phyloP scores from a whole-genome alignment of 2,888 invertebrate species.

The Gandaritis pyraliata region DNA sequence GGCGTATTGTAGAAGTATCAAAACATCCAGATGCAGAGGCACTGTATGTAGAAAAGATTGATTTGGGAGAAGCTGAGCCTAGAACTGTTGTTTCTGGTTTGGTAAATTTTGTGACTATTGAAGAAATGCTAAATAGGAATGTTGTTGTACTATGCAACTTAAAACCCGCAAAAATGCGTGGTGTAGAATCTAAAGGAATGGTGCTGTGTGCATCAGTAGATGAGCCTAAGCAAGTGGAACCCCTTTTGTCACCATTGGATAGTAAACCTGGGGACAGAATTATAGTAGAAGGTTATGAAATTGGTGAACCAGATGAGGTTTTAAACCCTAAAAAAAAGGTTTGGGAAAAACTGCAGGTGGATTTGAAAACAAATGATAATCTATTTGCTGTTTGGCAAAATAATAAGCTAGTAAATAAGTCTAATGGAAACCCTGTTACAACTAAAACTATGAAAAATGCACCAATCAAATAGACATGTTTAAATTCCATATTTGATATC shows the following conservation, averaged over 20 bases:
- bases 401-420: constrained; percentile 88
- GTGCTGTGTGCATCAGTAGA: constrained; percentile 94
- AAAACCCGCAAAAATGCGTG: constrained; percentile 98
- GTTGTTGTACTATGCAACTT: constrained; percentile 98
- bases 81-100: constrained; percentile 94
- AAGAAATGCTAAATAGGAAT: constrained; percentile 94
- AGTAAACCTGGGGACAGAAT: constrained; percentile 93
- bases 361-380: constrained; percentile 88
- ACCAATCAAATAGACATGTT: constrained; percentile 88
- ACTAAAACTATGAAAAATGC: constrained; percentile 91
- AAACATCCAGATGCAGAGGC: constrained; percentile 97
- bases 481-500: background rate
- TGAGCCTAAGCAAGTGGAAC: constrained; percentile 93
- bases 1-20: constrained; percentile 92
- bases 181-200: constrained; percentile 96
- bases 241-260: constrained; percentile 90
- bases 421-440: constrained; percentile 89
- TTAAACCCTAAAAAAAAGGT: constrained; percentile 98
- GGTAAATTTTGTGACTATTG: constrained; percentile 95
- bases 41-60: constrained; percentile 96
- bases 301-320: constrained; percentile 91
- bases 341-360: constrained; percentile 96
- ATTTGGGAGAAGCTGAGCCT: constrained; percentile 90
- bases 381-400: constrained; percentile 94
- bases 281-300: constrained; percentile 91